phyloP scores from a whole-genome alignment of 30 jellyfish, hydroid and myxozoan species.

The Aurelia aurita region DNA sequence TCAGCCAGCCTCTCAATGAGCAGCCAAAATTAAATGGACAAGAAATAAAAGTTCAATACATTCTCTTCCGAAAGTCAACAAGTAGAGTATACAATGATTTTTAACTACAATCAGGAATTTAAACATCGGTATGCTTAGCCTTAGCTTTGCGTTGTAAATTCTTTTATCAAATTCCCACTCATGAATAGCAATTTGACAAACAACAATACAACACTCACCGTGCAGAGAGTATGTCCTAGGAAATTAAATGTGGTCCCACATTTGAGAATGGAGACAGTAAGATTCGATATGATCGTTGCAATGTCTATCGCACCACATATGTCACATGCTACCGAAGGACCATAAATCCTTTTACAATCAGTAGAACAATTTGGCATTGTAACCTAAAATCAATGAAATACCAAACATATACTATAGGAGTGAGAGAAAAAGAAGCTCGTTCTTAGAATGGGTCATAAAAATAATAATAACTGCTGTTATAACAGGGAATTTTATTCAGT shows the following conservation, averaged over 20 bases:
- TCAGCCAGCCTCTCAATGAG: too few relatives aligned
- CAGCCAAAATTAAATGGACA: too few relatives aligned
- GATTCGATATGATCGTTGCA: conserved; percentile 4
- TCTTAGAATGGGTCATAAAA: not conserved
- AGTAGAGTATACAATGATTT: not conserved
- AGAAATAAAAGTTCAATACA: too few relatives aligned
- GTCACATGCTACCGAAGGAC: conserved; percentile 17
- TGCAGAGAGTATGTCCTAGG: conserved; percentile 14
- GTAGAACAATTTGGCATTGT: conserved; percentile 17
- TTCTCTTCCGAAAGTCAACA: too few relatives aligned
- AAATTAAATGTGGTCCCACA: conserved; percentile 11
- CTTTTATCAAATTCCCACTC: not conserved
- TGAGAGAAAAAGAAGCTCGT: not conserved
- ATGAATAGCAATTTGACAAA: too few relatives aligned
- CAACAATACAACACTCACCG: not conserved
- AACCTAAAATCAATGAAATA: not conserved
- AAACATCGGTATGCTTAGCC: too few relatives aligned
- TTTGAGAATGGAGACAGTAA: conserved; percentile 2
- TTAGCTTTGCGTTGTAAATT: not conserved
- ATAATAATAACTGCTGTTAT: too few relatives aligned
- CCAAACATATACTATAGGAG: not conserved
- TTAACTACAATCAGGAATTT: not conserved
- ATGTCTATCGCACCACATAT: conserved; percentile 28
- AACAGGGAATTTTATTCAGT: too few relatives aligned
- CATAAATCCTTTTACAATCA: not conserved